phyloP scores from a whole-genome alignment of 2,888 invertebrate genomes.

The Drosophila neotestacea region DNA sequence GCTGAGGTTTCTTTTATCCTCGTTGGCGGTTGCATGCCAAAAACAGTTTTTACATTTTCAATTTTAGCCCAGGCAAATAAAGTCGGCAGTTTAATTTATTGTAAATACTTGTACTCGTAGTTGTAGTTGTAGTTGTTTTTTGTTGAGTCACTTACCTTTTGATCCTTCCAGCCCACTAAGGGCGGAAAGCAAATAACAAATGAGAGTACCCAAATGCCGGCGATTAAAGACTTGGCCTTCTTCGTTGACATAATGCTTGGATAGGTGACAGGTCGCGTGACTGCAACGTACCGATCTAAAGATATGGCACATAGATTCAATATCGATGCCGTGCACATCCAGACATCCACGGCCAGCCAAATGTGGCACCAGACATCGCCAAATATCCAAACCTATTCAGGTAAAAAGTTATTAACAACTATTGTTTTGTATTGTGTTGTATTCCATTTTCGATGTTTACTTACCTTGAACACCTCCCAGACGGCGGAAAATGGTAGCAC shows the following conservation, averaged over 20 bases:
- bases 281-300: constrained; percentile 97
- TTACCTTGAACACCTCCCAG: constrained; percentile 95
- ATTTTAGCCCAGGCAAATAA: constrained; percentile 15
- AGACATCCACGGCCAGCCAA: constrained; percentile 98
- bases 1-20: constrained; percentile 32
- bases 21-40: constrained; percentile 37
- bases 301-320: constrained; percentile 98
- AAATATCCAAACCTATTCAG: constrained; percentile 95
- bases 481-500: constrained; percentile 98
- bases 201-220: constrained; percentile 97
- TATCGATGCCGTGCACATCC: constrained; percentile 99
- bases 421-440: too few relatives aligned
- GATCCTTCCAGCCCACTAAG: constrained; percentile 96
- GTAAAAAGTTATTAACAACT: background rate
- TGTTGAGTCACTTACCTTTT: constrained; percentile 86
- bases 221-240: constrained; percentile 94
- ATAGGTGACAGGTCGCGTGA: constrained; percentile 97
- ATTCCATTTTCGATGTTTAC: constrained; percentile 33
- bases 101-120: constrained; percentile 19
- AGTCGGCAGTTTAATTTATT: constrained; percentile 41
- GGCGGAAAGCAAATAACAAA: constrained; percentile 99
- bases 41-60: constrained; percentile 31
- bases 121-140: too few relatives aligned
- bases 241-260: constrained; percentile 95
- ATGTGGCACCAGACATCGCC: constrained; percentile 98